Percentiles rank a stretch among this genome's conserved stretches.
phyloP scores from a whole-genome alignment of 35 echinoderm and acorn worm species.

The Ptychodera flava region DNA sequence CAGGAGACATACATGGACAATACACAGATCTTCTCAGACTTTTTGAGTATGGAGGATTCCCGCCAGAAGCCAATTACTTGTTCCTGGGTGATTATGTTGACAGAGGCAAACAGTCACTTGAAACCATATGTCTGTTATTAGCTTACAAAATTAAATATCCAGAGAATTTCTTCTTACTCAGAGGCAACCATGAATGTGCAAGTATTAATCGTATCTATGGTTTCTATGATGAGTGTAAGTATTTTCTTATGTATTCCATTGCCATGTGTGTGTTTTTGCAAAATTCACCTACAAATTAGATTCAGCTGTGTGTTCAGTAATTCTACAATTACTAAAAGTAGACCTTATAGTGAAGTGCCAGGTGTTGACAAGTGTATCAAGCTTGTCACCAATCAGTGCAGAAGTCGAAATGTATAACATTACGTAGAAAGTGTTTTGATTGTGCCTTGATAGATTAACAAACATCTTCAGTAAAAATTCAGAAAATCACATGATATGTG shows the following conservation, averaged over 20 bases:
- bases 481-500: no score
- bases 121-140: slow-evolving; percentile 80
- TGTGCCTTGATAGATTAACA: no score
- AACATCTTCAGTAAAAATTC: no score
- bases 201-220: slow-evolving; percentile 97
- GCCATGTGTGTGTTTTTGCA: no score
- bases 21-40: slow-evolving; percentile 87
- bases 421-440: no score
- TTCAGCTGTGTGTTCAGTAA: no score
- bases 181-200: slow-evolving; percentile 95
- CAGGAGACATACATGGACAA: slow-evolving; percentile 97
- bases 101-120: slow-evolving; percentile 87
- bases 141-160: slow-evolving; percentile 98
- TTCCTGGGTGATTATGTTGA: slow-evolving; percentile 97
- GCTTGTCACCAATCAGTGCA: no score
- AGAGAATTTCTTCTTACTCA: slow-evolving; percentile 89
- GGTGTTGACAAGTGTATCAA: no score
- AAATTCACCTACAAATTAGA: no score
- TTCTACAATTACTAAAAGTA: no score
- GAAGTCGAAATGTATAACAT: no score
- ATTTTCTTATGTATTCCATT: not conserved
- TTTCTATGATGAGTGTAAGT: slow-evolving; percentile 99
- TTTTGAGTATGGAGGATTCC: slow-evolving; percentile 96
- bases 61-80: slow-evolving; percentile 88
- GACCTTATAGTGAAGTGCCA: no score